phyloP scores from a whole-genome alignment of 2,797 vertebrate genomes.

The Artibeus lituratus region DNA sequence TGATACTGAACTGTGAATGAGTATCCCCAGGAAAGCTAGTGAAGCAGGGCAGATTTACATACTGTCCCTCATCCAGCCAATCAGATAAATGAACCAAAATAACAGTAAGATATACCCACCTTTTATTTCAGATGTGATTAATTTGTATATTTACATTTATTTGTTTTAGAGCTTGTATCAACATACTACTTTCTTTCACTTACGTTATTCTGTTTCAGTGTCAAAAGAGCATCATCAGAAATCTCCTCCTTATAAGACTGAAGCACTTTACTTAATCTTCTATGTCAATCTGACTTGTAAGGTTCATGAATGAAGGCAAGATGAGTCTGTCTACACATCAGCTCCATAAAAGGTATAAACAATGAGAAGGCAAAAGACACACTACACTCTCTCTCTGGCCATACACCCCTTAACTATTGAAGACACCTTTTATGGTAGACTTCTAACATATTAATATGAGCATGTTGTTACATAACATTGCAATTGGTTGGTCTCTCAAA shows the following conservation, averaged over 20 bases:
- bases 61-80: background rate
- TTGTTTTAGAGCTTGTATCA: background rate
- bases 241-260: background rate
- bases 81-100: slow-evolving; percentile 34
- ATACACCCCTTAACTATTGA: background rate
- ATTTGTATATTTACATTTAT: background rate
- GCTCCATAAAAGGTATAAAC: background rate
- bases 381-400: background rate
- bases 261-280: background rate
- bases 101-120: background rate
- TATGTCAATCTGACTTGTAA: background rate
- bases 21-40: background rate
- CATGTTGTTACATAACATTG: background rate
- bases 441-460: background rate
- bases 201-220: background rate
- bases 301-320: background rate
- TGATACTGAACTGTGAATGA: background rate
- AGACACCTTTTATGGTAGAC: background rate
- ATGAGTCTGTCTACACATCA: background rate
- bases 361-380: background rate
- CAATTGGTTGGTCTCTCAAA: background rate
- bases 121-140: background rate
- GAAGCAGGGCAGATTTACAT: background rate
- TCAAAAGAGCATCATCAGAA: slow-evolving; percentile 24
- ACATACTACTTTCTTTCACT: background rate